Evolutionary conservation across 1,140 invertebrate genomes (phyloP), one percentile per base, ranked within the genome.

Genomic region (Caerostris extrusa): DNA sequence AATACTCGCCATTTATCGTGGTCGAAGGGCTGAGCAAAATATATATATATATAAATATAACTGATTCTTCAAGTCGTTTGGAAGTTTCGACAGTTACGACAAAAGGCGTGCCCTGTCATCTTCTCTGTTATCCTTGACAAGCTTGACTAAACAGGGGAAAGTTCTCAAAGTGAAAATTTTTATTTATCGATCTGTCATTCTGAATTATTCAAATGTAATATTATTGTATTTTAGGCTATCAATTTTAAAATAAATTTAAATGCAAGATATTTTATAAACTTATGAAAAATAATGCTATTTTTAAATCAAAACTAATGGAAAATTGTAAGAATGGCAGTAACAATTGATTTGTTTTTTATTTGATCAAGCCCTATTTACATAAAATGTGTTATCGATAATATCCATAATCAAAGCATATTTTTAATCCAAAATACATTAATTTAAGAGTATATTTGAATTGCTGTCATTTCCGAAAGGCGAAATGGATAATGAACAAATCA

Each of bases 41-140:
- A 34, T 34, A 85, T 57, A 85, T 85, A 85, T 85, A 85, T 77
- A 50, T 77, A 50, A n/a, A 77, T 85, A 85, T 85, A 85, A 58
- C 82, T 19, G 55, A 85, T 85, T 85, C 82, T 85, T 85, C 82
- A 85, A 85, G 82, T 85, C 19, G 82, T 58, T 58, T 85, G 55
- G 57, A 85, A 85, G 82, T 85, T 85, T 85, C 82, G 82, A 85
- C 82, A 85, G 82, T 85, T 85, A n/a, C n/a, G 56, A 85, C 82
- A 85, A 85, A n/a, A 85, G 82, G 82, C 82, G 82, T 58, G 57
- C 82, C 82, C 55, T 85, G 82, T 85, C 82, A 57, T 85, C 82
- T 85, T 85, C 82, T 85, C 82, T 85, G 82, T 85, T 85, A 85
- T 85, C 55, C 55, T 85, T 85, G 82, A 85, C 82, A 85, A 34